Conservation (phyloP, 2,888 invertebrate species). For the Mimumesa dahlbomi region DNA sequence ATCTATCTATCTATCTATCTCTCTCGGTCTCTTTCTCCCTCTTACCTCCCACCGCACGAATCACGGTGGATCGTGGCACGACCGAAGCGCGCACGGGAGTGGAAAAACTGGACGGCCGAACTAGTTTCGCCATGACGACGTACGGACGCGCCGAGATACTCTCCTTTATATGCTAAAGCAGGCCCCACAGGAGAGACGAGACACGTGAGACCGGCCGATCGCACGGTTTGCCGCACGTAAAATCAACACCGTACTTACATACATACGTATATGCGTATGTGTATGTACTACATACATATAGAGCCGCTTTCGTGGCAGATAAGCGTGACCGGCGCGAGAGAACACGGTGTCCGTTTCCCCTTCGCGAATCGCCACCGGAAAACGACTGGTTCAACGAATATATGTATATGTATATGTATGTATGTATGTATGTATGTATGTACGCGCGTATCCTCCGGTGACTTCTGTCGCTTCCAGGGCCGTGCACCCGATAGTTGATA, state of each 20-base stretch:
- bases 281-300: too few relatives aligned
- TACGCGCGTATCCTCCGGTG: too few relatives aligned
- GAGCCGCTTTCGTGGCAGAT: conserved; percentile 44
- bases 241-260: conserved; percentile 35
- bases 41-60: conserved; percentile 37
- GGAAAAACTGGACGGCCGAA: conserved; percentile 75
- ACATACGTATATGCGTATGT: too few relatives aligned
- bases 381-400: too few relatives aligned
- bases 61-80: conserved; percentile 34
- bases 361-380: conserved; percentile 14
- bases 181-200: conserved; percentile 27
- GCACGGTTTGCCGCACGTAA: conserved; percentile 29
- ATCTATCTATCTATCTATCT: too few relatives aligned
- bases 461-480: too few relatives aligned
- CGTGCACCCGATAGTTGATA: too few relatives aligned
- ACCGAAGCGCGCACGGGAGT: conserved; percentile 61
- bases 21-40: too few relatives aligned
- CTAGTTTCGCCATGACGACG: conserved; percentile 73
- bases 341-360: conserved; percentile 26
- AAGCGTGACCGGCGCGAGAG: conserved; percentile 33
- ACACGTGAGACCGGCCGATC: conserved; percentile 41
- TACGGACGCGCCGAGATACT: conserved; percentile 50
- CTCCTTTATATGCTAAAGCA: conserved; percentile 56
- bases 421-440: too few relatives aligned
- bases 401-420: too few relatives aligned